A percentile compares a stretch with the other conserved stretches of the same genome.
Evolutionary conservation across 1,140 invertebrate genomes (phyloP).

Genomic region (Achroia grisella): DNA sequence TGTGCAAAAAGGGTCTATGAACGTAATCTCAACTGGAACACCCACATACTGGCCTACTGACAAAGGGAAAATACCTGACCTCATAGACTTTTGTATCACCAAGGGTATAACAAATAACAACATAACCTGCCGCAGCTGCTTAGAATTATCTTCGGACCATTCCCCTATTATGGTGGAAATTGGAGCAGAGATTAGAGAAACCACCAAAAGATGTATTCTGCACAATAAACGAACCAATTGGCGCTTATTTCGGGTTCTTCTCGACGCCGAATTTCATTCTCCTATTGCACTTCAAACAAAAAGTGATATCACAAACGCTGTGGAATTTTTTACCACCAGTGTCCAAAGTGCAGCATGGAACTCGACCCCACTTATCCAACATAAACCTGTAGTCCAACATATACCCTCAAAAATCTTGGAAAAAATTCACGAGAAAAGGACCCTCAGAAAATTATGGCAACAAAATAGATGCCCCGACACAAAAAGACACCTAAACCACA

Average conservation of each 20-base stretch:
- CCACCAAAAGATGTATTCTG: background rate
- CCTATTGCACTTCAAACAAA: background rate
- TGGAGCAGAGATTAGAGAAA: background rate
- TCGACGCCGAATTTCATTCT: background rate
- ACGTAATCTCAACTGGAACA: constrained; percentile 17
- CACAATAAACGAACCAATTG: background rate
- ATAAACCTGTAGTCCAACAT: background rate
- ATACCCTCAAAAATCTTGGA: background rate
- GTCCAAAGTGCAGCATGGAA: background rate
- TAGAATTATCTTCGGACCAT: background rate
- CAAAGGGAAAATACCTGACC: constrained; percentile 30
- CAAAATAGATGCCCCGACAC: background rate
- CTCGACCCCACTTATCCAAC: background rate
- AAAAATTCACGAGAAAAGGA: background rate
- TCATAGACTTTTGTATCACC: constrained; percentile 23
- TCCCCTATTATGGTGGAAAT: background rate
- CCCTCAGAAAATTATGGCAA: background rate
- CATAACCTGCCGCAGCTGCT: background rate
- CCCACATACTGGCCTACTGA: constrained; percentile 41
- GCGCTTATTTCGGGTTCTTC: background rate
- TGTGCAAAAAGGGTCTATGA: constrained; percentile 11
- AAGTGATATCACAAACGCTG: background rate
- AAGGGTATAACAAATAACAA: background rate
- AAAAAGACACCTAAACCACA: background rate
- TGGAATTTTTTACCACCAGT: background rate